Conservation (phyloP, 1,140 invertebrate species). For the Mycetomoellerius zeteki region DNA sequence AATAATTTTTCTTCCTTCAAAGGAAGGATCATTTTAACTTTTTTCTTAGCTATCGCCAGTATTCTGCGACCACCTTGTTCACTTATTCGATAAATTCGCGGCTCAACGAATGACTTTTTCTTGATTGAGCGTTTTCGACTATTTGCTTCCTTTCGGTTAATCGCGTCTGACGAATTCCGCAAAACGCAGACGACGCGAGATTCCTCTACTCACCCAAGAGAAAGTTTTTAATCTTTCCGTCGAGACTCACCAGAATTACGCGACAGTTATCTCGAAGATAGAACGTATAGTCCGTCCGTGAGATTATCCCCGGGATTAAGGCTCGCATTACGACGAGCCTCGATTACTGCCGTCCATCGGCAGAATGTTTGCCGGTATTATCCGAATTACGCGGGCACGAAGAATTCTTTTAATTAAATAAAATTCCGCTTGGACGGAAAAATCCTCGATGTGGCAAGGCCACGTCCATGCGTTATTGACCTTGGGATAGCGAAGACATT, state of each 20-base stretch:
- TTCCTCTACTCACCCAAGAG: background rate
- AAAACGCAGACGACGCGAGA: conserved; percentile 9
- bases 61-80: background rate
- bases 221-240: conserved; percentile 60
- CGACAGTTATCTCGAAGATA: conserved; percentile 49
- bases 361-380: conserved; percentile 62
- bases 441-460: conserved; percentile 5
- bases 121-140: conserved; percentile 10
- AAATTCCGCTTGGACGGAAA: conserved; percentile 49
- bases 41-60: background rate
- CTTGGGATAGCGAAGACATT: background rate
- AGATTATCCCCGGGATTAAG: conserved; percentile 59
- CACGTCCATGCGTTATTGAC: conserved; percentile 22
- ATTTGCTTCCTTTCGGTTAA: background rate
- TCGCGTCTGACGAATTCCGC: background rate
- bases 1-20: conserved; percentile 24
- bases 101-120: background rate
- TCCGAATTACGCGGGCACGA: conserved; percentile 43
- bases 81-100: background rate
- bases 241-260: conserved; percentile 29
- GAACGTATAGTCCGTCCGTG: conserved; percentile 31
- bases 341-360: conserved; percentile 62
- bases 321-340: conserved; percentile 54
- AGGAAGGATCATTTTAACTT: background rate
- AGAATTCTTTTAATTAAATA: conserved; percentile 61